Evolutionary conservation across 2,888 invertebrate genomes (phyloP).

Genomic region (Dichetophora obliterata): DNA sequence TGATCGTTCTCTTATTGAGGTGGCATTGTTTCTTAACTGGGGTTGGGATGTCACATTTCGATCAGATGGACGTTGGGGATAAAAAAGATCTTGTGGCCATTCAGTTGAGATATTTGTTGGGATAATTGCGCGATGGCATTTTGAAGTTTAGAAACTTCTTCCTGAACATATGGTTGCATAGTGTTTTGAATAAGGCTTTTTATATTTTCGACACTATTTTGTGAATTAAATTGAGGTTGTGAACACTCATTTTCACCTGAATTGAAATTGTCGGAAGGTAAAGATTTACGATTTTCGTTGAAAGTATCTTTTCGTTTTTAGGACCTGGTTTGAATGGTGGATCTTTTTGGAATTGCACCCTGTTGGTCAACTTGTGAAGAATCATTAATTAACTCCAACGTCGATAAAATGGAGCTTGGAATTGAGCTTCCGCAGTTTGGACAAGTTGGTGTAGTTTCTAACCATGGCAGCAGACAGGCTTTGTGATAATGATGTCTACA

Average conservation of each 20-base stretch:
- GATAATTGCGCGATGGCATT: constrained; percentile 33
- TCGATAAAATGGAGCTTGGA: not conserved
- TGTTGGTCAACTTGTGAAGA: not conserved
- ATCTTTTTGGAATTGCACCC: too few species aligned
- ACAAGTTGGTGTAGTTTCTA: not conserved
- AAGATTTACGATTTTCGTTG: too few species aligned
- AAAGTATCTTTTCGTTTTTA: not conserved
- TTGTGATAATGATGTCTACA: constrained; percentile 13
- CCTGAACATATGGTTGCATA: too few species aligned
- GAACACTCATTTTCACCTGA: not conserved
- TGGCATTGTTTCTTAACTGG: too few species aligned
- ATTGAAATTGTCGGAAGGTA: not conserved
- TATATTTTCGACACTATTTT: not conserved
- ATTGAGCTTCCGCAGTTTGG: not conserved
- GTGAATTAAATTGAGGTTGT: not conserved
- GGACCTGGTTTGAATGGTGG: too few species aligned
- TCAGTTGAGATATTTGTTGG: not conserved
- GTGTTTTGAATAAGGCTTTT: constrained; percentile 28
- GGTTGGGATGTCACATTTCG: too few species aligned
- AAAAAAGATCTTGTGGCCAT: too few species aligned
- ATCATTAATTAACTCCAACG: not conserved
- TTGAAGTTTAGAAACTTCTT: too few species aligned
- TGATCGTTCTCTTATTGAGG: too few species aligned
- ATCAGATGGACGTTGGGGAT: too few species aligned
- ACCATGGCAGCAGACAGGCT: not conserved